A percentile compares a stretch with the other conserved stretches of the same genome.
Conservation (phyloP, 2,888 invertebrate species). For the Ashinkailepas kermadecensis region DNA sequence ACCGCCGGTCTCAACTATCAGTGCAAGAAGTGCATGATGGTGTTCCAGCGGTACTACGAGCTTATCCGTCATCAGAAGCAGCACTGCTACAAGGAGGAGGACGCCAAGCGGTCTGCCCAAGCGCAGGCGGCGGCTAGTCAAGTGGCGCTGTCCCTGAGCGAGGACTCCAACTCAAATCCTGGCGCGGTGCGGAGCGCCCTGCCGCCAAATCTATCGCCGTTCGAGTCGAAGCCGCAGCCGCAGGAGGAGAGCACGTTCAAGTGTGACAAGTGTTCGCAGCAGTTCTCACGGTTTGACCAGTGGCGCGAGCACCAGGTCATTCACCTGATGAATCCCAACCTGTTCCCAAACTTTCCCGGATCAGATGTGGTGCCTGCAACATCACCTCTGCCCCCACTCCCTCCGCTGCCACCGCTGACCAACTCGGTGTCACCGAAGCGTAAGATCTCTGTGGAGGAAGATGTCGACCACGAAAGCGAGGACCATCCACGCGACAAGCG, state of each 20-base stretch:
- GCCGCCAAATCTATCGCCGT: background rate
- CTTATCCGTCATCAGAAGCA: slow-evolving; percentile 97
- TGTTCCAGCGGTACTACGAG: slow-evolving; percentile 97
- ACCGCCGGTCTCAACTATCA: slow-evolving; percentile 96
- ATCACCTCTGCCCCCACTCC: slow-evolving; percentile 27
- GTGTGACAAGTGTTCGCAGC: slow-evolving; percentile 90
- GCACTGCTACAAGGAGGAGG: slow-evolving; percentile 94
- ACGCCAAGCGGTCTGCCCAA: slow-evolving; percentile 84
- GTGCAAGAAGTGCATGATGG: slow-evolving; percentile 94
- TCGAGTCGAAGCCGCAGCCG: slow-evolving; percentile 14
- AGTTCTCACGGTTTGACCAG: slow-evolving; percentile 81
- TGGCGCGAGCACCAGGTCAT: slow-evolving; percentile 94
- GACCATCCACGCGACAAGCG: slow-evolving; percentile 82
- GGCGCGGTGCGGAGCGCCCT: background rate
- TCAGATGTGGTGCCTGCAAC: slow-evolving; percentile 42
- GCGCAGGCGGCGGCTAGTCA: slow-evolving; percentile 72
- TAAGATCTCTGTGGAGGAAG: slow-evolving; percentile 46
- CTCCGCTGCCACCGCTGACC: slow-evolving; percentile 38
- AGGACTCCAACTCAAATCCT: slow-evolving; percentile 83
- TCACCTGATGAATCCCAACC: slow-evolving; percentile 89
- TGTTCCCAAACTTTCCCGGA: slow-evolving; percentile 45
- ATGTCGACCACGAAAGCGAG: slow-evolving; percentile 42
- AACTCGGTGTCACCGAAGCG: slow-evolving; percentile 40
- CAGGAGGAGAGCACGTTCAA: slow-evolving; percentile 62
- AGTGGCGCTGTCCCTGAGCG: slow-evolving; percentile 79